phyloP scores from a whole-genome alignment of 2,888 invertebrate genomes.

The Thumatha senex region DNA sequence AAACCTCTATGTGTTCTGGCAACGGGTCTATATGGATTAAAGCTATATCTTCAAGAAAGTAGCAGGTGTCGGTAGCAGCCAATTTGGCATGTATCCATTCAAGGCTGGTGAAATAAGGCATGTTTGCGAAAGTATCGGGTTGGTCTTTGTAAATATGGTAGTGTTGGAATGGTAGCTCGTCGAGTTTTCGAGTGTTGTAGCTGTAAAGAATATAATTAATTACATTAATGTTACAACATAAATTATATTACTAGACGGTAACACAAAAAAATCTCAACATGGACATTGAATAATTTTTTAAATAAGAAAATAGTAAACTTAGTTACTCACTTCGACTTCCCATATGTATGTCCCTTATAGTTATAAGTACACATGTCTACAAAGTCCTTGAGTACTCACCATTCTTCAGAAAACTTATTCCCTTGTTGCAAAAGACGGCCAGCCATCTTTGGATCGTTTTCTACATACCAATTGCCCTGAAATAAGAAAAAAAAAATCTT shows the following conservation, averaged over 20 bases:
- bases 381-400: conserved; percentile 61
- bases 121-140: conserved; percentile 84
- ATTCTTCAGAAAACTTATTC: conserved; percentile 77
- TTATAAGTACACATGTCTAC: no score
- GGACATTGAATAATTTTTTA: no score
- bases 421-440: conserved; percentile 85
- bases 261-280: no score
- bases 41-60: conserved; percentile 90
- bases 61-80: conserved; percentile 89
- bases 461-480: conserved; percentile 84
- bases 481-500: conserved; percentile 18
- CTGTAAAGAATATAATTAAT: conserved; percentile 58
- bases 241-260: no score
- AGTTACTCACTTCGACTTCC: no score
- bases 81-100: conserved; percentile 92
- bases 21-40: conserved; percentile 75
- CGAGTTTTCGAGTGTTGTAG: conserved; percentile 91
- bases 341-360: no score
- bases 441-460: conserved; percentile 81
- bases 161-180: conserved; percentile 92
- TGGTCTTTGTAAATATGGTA: conserved; percentile 83
- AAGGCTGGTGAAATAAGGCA: conserved; percentile 88
- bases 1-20: conserved; percentile 80
- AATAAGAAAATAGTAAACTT: no score
- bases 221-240: not conserved